A percentile compares a stretch with the other conserved stretches of the same genome.
phyloP scores from a whole-genome alignment of 2,797 vertebrate genomes.

The Xenops minutus region DNA sequence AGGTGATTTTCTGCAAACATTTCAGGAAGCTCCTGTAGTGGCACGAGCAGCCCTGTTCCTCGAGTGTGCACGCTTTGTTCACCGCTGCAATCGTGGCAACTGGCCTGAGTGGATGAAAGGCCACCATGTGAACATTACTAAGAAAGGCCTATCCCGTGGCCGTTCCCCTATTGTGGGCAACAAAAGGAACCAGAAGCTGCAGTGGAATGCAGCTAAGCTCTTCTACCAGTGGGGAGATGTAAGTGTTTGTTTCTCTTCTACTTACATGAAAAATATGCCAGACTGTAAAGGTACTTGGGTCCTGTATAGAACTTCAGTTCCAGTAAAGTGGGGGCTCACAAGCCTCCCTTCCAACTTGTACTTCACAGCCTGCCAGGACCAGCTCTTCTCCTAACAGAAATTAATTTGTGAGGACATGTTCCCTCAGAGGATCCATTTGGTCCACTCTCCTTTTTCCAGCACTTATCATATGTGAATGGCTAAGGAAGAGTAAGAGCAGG shows the following conservation, averaged over 20 bases:
- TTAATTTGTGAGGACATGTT: not conserved
- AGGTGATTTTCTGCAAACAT: not conserved
- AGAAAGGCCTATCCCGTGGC: slow-evolving; percentile 92
- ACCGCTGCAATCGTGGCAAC: slow-evolving; percentile 97
- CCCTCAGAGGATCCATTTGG: not conserved
- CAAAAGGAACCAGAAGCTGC: slow-evolving; percentile 97
- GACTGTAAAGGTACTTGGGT: not conserved
- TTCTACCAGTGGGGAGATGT: slow-evolving; percentile 99
- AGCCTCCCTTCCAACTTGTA: not conserved
- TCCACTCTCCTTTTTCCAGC: not conserved
- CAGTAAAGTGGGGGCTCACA: not conserved
- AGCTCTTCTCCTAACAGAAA: not conserved
- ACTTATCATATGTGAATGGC: not conserved
- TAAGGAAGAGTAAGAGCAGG: not conserved
- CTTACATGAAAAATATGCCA: fast-evolving
- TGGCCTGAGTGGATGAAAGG: slow-evolving; percentile 99
- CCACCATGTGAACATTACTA: slow-evolving; percentile 96
- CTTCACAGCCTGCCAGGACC: not conserved
- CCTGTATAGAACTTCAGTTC: not conserved
- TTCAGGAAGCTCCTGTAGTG: slow-evolving; percentile 94
- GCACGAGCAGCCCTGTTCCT: slow-evolving; percentile 94
- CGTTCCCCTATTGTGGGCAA: slow-evolving; percentile 94
- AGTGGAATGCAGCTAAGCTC: slow-evolving; percentile 97
- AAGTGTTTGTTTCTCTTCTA: slow-evolving; percentile 64
- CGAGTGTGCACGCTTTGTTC: slow-evolving; percentile 95